These are phyloP conservation scores for Oxygymnocypris stewartii DNA, from an alignment of 2,113 vertebrate genomes.

Conservation along the genomic window DNA sequence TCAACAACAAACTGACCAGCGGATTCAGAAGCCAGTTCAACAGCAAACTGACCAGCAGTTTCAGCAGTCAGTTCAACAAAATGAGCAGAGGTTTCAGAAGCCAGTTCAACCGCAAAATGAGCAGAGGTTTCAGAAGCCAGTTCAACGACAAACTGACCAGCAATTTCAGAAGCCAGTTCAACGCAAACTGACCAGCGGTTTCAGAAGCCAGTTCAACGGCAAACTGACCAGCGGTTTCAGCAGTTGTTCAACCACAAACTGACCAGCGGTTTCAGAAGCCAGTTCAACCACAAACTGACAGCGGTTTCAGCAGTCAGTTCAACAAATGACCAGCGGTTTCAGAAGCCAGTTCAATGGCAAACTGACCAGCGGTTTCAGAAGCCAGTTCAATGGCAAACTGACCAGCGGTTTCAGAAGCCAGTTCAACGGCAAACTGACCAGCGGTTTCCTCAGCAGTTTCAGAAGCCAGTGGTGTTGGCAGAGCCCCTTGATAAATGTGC, in stretches of 20 bases:
- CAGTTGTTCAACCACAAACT: background rate
- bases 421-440: too few species aligned
- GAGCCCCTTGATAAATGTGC: slow-evolving; percentile 55
- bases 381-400: too few species aligned
- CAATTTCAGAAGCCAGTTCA: background rate
- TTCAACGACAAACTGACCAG: too few species aligned
- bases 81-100: background rate
- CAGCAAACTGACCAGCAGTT: too few species aligned
- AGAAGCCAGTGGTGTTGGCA: slow-evolving; percentile 36
- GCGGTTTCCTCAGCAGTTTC: background rate
- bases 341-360: too few species aligned
- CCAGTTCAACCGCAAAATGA: too few species aligned
- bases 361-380: too few species aligned
- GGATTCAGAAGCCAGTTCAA: background rate
- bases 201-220: background rate
- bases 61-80: slow-evolving; percentile 1
- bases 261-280: background rate
- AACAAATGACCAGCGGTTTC: too few species aligned
- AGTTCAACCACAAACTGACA: too few species aligned
- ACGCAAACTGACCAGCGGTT: background rate
- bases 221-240: background rate
- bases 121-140: background rate
- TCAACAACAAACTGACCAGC: background rate
- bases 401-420: too few species aligned
- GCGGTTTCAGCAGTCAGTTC: too few species aligned